These are phyloP conservation scores for Galaxea fascicularis DNA, from an alignment of 92 coral and sea anemone genomes.

Conservation along the genomic window DNA sequence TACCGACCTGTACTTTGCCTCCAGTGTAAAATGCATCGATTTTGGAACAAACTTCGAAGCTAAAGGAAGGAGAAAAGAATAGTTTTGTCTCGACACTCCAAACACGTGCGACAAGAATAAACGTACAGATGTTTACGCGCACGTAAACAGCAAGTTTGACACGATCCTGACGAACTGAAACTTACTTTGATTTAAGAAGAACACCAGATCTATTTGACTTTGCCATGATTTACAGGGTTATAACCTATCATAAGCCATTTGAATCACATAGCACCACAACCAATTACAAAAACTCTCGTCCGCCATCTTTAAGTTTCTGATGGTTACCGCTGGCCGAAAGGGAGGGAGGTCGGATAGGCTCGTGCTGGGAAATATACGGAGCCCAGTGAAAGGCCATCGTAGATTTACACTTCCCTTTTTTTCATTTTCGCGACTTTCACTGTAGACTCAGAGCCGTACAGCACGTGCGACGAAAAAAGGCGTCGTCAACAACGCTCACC, in stretches of 20 bases:
- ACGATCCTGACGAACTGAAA: not conserved
- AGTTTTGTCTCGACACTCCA: not conserved
- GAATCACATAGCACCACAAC: not conserved
- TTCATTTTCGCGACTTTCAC: too few species aligned
- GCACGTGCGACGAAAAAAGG: too few species aligned
- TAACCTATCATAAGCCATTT: not conserved
- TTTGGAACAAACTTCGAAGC: slow-evolving; percentile 84
- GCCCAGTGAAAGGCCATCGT: too few species aligned
- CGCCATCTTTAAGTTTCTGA: slow-evolving; percentile 15
- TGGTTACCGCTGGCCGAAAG: not conserved
- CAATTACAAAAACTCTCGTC: not conserved
- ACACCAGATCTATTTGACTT: slow-evolving; percentile 2
- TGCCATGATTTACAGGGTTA: slow-evolving; percentile 6
- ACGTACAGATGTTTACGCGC: too few species aligned
- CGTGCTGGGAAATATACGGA: too few species aligned
- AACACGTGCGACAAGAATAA: slow-evolving; percentile 5
- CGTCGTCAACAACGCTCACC: too few species aligned
- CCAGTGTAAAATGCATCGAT: slow-evolving; percentile 97
- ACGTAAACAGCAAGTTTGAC: not conserved
- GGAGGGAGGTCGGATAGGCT: not conserved
- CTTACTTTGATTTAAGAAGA: slow-evolving; percentile 52
- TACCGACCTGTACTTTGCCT: slow-evolving; percentile 91
- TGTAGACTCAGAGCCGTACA: too few species aligned
- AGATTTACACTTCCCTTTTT: too few species aligned
- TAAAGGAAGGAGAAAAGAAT: slow-evolving; percentile 17